Evolutionary conservation across 2,113 vertebrate genomes (phyloP).

Genomic region (Cavia aperea): DNA sequence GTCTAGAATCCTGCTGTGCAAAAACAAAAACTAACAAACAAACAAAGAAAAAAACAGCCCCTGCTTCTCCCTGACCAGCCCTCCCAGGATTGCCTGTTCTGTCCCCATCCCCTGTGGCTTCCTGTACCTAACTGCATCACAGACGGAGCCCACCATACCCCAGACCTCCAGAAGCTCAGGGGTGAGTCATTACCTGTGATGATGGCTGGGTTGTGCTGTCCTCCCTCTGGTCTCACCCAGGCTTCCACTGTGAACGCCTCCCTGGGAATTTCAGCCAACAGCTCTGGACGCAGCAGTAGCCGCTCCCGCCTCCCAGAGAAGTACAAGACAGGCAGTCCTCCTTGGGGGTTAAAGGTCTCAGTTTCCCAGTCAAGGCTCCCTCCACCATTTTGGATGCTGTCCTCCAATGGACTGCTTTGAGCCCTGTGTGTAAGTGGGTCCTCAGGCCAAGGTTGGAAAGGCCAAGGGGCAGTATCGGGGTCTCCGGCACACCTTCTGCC

Average conservation of each 20-base stretch:
- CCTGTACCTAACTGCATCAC: not conserved
- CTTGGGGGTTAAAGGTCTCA: conserved; percentile 53
- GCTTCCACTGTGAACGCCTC: conserved; percentile 87
- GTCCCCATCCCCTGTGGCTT: not conserved
- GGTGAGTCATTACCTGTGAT: conserved; percentile 84
- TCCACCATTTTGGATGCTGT: not conserved
- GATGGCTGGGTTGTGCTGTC: conserved; percentile 89
- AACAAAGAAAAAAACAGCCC: not conserved
- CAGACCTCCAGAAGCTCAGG: not conserved
- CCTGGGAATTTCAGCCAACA: conserved; percentile 80
- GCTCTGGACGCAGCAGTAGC: conserved; percentile 79
- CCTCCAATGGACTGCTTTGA: not conserved
- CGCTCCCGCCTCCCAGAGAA: conserved; percentile 85
- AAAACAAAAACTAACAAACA: not conserved
- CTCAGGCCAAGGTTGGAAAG: conserved; percentile 11
- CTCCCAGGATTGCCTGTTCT: not conserved
- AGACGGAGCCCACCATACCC: not conserved
- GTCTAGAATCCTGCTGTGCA: not conserved
- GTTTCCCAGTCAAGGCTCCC: conserved; percentile 25
- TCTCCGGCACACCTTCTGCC: conserved; percentile 40
- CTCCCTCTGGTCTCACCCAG: conserved; percentile 93
- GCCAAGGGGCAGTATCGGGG: not conserved
- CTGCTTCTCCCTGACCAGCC: not conserved
- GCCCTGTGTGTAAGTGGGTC: not conserved
- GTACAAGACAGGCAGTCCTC: conserved; percentile 82